Evolutionary conservation across 1,140 invertebrate genomes (phyloP).

Genomic region (Diprion similis): DNA sequence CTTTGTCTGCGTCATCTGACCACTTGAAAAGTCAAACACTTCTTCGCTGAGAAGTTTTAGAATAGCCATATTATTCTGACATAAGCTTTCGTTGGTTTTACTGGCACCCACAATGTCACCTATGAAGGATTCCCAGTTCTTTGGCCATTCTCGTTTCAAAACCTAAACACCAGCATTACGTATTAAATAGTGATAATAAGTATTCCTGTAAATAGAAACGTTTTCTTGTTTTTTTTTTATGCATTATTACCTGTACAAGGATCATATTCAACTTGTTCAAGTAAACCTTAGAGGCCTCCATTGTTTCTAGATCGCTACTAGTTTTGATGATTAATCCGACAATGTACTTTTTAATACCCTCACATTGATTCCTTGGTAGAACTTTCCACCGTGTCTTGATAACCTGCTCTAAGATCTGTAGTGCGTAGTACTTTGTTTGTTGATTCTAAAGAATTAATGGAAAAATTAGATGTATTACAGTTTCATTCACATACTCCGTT

Average conservation of each 20-base stretch:
- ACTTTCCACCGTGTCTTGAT: constrained; percentile 99
- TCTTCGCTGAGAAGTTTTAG: constrained; percentile 98
- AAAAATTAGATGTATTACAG: background rate
- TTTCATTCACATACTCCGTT: background rate
- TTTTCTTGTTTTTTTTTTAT: too few relatives aligned
- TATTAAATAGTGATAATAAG: constrained; percentile 10
- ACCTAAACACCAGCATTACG: constrained; percentile 71
- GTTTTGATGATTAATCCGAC: constrained; percentile 98
- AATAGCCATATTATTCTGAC: constrained; percentile 99
- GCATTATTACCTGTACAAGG: constrained; percentile 79
- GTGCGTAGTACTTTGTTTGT: constrained; percentile 99
- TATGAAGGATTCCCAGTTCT: constrained; percentile 99
- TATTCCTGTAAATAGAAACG: too few relatives aligned
- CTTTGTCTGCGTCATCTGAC: constrained; percentile 98
- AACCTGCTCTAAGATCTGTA: constrained; percentile 99
- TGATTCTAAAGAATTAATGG: constrained; percentile 74
- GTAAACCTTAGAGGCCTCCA: constrained; percentile 96
- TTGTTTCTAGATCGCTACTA: constrained; percentile 87
- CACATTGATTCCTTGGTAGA: constrained; percentile 96
- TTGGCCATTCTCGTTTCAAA: constrained; percentile 99
- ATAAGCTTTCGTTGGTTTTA: constrained; percentile 98
- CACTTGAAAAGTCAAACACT: constrained; percentile 98
- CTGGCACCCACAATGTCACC: constrained; percentile 98
- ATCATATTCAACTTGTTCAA: constrained; percentile 99
- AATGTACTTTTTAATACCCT: constrained; percentile 99